Evolutionary conservation across 2,797 vertebrate species (phyloP).

Genomic region (Chrysocyon brachyurus): DNA sequence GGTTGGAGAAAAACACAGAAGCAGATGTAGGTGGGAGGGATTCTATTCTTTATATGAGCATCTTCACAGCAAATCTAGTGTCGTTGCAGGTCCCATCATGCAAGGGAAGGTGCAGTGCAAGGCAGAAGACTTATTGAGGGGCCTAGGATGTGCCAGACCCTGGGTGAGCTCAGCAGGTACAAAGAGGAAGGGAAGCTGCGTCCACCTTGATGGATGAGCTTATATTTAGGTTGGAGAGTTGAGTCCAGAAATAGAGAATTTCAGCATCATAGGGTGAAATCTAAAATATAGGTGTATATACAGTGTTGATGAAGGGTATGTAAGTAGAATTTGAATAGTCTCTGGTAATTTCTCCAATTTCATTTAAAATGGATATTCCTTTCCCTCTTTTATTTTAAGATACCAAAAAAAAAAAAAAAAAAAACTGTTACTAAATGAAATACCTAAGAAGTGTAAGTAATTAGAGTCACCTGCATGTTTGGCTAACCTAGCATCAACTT

Average conservation of each 20-base stretch:
- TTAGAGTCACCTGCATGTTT: background rate
- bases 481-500: background rate
- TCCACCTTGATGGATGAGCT: background rate
- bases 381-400: background rate
- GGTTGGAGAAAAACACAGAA: background rate
- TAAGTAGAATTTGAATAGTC: background rate
- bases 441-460: background rate
- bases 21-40: background rate
- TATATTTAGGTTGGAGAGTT: background rate
- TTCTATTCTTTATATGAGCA: slow-evolving; percentile 53
- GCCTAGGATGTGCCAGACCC: background rate
- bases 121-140: background rate
- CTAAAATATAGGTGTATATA: background rate
- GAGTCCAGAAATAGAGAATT: background rate
- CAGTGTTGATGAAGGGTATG: background rate
- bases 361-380: background rate
- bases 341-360: slow-evolving; percentile 1
- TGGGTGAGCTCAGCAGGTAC: background rate
- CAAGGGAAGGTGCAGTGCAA: background rate
- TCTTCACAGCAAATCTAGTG: background rate
- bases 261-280: background rate
- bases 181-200: background rate
- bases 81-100: background rate
- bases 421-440: background rate
- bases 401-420: background rate